Conservation (phyloP, 2,797 vertebrate species). For the Sebastes ruberrimus region DNA sequence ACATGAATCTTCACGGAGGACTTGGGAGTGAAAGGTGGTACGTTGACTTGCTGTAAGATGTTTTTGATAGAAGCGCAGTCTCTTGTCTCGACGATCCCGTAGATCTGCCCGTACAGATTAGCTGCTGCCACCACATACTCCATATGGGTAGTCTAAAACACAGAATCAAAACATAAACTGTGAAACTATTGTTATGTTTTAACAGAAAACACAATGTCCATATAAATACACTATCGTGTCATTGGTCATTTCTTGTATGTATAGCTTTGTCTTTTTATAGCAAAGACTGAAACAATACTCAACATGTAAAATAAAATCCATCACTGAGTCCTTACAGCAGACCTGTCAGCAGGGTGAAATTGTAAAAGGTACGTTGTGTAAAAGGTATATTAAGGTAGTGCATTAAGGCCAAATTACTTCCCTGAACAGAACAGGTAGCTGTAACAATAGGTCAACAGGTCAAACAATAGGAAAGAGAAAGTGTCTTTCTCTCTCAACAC, state of each 20-base stretch:
- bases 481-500: not conserved
- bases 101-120: slow-evolving; percentile 83
- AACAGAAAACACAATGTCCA: not conserved
- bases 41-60: slow-evolving; percentile 56
- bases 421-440: not conserved
- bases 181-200: not conserved
- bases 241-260: not conserved
- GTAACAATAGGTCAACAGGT: not conserved
- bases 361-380: not conserved
- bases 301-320: not conserved
- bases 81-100: slow-evolving; percentile 71
- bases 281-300: not conserved
- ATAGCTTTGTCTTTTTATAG: not conserved
- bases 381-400: not conserved
- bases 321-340: not conserved
- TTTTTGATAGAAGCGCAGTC: slow-evolving; percentile 43
- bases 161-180: not conserved
- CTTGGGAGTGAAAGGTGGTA: slow-evolving; percentile 69
- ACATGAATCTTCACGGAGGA: slow-evolving; percentile 74
- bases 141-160: slow-evolving; percentile 79
- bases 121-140: slow-evolving; percentile 86
- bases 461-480: too few species aligned
- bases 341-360: not conserved
- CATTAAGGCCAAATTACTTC: slow-evolving; percentile 8
- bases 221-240: too few species aligned